Evolutionary conservation across 1,140 invertebrate genomes (phyloP), one percentile per base, ranked within the genome.

Genomic region (Phthorimaea operculella): DNA sequence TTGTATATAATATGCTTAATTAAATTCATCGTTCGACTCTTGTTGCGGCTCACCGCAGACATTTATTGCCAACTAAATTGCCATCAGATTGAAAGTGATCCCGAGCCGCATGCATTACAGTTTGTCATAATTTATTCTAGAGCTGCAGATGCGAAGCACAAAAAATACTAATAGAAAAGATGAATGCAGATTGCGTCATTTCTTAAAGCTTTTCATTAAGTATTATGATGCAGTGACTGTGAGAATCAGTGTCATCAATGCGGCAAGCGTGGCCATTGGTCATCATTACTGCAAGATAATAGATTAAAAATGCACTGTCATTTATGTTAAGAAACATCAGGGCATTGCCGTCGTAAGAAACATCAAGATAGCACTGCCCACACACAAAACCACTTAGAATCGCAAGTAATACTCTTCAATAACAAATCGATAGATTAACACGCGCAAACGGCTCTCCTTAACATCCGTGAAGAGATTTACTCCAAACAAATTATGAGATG

Each of bases 261-360:
- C 21, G 21, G 21, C 21, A 28, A 28, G 21, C 21, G 21, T 28
- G 36, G 36, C 10, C 36, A 39, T 39, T 39, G 21, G 21, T 39
- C 36, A 39, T 39, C 36, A 39, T 39, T 10, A 39, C n/a, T 39
- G 36, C 54, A 58, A 45, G 57, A 54, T 54, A 56, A 64, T 64
- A 55, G 54, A 58, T 62, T 61, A 57, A 57, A 72, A 70, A 44
- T 64, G 67, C 69, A 68, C 56, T 68, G 72, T 72, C 69, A 70
- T 68, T 59, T 60, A 63, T 57, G 66, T 62, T 63, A 62, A 68
- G 63, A 55, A 68, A 57, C 54, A 54, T 53, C 33, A 49, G 57
- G 60, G 63, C 66, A 28, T 28, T 28, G 21, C 21, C 21, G 21
- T 28, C 21, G 21, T 28, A 28, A 28, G 21, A 28, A 4, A 28